These are phyloP conservation scores for Cartodere bifasciata DNA, from an alignment of 2,888 invertebrate genomes.

Conservation along the genomic window DNA sequence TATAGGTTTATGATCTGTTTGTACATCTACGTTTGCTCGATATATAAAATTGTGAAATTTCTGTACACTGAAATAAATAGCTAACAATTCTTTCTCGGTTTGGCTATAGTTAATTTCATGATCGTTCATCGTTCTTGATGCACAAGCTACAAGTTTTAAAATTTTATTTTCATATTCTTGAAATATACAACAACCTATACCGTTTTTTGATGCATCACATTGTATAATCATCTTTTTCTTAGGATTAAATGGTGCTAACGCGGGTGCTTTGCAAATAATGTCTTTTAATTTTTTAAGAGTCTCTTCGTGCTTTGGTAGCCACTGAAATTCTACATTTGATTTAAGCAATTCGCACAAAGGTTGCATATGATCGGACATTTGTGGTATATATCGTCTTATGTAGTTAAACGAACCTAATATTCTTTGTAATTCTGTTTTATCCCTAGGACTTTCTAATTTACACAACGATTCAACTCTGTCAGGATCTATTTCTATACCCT, in stretches of 20 bases:
- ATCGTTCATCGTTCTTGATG: conserved; percentile 12
- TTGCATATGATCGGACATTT: conserved; percentile 13
- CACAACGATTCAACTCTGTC: too few species aligned
- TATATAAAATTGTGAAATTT: conserved; percentile 17
- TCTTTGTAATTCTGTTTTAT: too few species aligned
- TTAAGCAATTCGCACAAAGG: conserved; percentile 15
- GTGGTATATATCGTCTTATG: conserved; percentile 11
- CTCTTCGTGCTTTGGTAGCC: conserved; percentile 13
- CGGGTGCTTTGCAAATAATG: conserved; percentile 13
- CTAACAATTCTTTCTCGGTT: conserved; percentile 15
- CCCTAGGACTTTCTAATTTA: too few species aligned
- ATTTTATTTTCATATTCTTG: conserved; percentile 12
- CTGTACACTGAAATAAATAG: conserved; percentile 14
- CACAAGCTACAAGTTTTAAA: conserved; percentile 12
- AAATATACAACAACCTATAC: conserved; percentile 15
- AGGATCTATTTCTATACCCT: too few species aligned
- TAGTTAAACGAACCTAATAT: conserved; percentile 6
- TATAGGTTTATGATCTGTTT: conserved; percentile 16
- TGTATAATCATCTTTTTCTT: conserved; percentile 13
- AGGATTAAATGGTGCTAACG: conserved; percentile 14
- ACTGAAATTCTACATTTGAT: conserved; percentile 13
- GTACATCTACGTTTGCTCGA: conserved; percentile 12
- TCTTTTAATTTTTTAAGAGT: conserved; percentile 14
- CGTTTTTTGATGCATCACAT: conserved; percentile 15
- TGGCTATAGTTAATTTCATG: conserved; percentile 12